A percentile compares a stretch with the other conserved stretches of the same genome.
Evolutionary conservation across 2,797 vertebrate genomes (phyloP).

Genomic region (Smutsia gigantea): DNA sequence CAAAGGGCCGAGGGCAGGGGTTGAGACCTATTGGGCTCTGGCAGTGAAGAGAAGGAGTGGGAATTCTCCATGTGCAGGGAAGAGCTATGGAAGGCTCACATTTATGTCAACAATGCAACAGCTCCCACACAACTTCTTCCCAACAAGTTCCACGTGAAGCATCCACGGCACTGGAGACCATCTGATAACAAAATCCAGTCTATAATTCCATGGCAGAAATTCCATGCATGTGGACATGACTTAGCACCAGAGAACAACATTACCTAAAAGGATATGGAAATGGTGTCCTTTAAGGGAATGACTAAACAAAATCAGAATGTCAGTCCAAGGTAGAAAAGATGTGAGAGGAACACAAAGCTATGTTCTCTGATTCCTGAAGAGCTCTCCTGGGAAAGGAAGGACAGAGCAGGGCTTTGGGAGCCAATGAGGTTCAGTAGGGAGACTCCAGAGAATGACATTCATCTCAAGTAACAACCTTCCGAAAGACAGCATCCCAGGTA

Average conservation of each 20-base stretch:
- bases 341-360: not conserved
- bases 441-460: not conserved
- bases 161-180: not conserved
- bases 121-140: not conserved
- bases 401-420: not conserved
- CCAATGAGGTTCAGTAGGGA: not conserved
- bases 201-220: not conserved
- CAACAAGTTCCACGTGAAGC: not conserved
- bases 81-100: fast-evolving
- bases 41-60: not conserved
- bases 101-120: fast-evolving
- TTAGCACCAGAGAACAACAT: not conserved
- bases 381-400: not conserved
- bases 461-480: not conserved
- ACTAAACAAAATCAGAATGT: not conserved
- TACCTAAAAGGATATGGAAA: not conserved
- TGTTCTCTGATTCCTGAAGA: not conserved
- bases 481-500: not conserved
- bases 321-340: not conserved
- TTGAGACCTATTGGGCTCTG: fast-evolving
- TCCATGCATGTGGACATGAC: fast-evolving
- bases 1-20: fast-evolving
- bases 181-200: not conserved
- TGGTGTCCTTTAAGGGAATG: not conserved
- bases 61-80: fast-evolving